Base-by-base conservation (phyloP, 2,888 invertebrate species). In the Xestia ashworthii region DNA sequence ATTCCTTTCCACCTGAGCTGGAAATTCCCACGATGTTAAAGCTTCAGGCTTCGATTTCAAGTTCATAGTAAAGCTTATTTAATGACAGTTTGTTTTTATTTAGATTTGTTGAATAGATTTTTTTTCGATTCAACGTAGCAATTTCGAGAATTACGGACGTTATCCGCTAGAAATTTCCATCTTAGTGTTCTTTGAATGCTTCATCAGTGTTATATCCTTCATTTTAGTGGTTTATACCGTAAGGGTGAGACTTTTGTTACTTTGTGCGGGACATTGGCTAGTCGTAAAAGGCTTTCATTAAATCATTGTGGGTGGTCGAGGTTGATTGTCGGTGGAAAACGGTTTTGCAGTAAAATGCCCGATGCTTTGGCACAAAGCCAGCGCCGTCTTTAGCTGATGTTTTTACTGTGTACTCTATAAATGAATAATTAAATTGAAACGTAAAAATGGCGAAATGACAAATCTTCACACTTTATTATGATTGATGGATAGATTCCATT, bases 21-120 rank as follows among this genome's bases (percentile, higher is more conserved):
- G 92, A 91, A 88, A 86, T 93, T 94, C 93, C 93, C 94, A 93
- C 90, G 91, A 81, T 78, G 85, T 87, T 89, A 89, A 89, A 86
- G 84, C 90, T 78, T 70, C 75, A 85, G 89, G 91, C 89, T 87
- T 91, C 90, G 86, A 91, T 92, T 91, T 91, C 90, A 90, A 90
- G 89, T 91, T 91, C 86, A 86, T 86, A 89, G 86, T 88, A 88
- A 88, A 87, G 85, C 77, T 85, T 86, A 86, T 89, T 88, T 87
- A 89, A 89, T 90, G 85, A 88, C 68, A 76, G 62, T 84, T 78
- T 75, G 64, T 71, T 81, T 82, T 87, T 78, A 76, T 82, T 86
- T 78, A 82, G 71, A 84, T 80, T 74, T 80, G 74, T 74, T 44
- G 73, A 76, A 80, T 81, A 74, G 71, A 70, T 50, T 78, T 68